Evolutionary conservation across 2,888 invertebrate species (phyloP).

Genomic region (Abrostola triplasia): DNA sequence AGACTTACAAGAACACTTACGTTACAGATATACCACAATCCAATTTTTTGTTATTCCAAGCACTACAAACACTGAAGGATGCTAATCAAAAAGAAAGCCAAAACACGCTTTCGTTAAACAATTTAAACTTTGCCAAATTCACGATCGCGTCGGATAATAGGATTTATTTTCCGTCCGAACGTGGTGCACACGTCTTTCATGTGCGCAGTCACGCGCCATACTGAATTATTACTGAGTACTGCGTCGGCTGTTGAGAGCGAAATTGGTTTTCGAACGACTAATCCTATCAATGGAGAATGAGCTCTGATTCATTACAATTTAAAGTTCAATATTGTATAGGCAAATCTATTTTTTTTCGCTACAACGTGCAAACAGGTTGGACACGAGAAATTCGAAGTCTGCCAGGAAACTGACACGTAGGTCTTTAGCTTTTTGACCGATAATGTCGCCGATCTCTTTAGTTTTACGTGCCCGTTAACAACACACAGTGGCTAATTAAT

Average conservation of each 20-base stretch:
- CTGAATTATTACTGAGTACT: slow-evolving; percentile 79
- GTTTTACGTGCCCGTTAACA: slow-evolving; percentile 27
- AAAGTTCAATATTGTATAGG: slow-evolving; percentile 65
- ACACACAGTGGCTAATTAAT: slow-evolving; percentile 2
- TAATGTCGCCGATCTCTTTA: slow-evolving; percentile 60
- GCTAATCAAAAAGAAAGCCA: slow-evolving; percentile 46
- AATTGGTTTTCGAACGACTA: slow-evolving; percentile 78
- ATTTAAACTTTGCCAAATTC: slow-evolving; percentile 65
- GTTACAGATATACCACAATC: slow-evolving; percentile 62
- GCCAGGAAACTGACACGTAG: slow-evolving; percentile 72
- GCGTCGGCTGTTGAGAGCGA: slow-evolving; percentile 80
- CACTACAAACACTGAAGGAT: slow-evolving; percentile 53
- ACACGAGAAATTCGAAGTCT: slow-evolving; percentile 78
- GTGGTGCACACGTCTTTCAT: slow-evolving; percentile 65
- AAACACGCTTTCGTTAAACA: slow-evolving; percentile 55
- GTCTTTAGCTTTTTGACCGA: slow-evolving; percentile 71
- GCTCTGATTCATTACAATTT: slow-evolving; percentile 60
- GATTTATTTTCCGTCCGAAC: slow-evolving; percentile 53
- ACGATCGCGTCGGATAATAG: slow-evolving; percentile 64
- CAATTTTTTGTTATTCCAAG: slow-evolving; percentile 58
- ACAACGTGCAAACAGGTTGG: slow-evolving; percentile 74
- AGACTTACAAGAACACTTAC: slow-evolving; percentile 62
- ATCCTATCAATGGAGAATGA: slow-evolving; percentile 60
- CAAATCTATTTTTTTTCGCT: slow-evolving; percentile 65
- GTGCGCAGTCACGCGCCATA: slow-evolving; percentile 80